Conservation (phyloP, 2,113 vertebrate species). For the Dipodomys spectabilis region DNA sequence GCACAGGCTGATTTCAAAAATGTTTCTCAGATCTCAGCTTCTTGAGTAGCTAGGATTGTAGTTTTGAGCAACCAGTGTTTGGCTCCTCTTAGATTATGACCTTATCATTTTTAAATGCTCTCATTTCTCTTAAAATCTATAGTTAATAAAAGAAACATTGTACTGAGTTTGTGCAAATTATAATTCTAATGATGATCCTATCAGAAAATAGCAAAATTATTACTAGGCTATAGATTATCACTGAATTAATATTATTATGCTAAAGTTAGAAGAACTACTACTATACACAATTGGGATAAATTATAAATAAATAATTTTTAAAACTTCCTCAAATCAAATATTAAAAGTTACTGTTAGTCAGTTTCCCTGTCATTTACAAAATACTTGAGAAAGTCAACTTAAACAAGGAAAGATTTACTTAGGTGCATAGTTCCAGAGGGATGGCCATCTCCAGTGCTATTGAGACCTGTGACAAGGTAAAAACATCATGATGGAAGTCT, state of each 20-base stretch:
- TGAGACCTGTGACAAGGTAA: no score
- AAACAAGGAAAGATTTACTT: no score
- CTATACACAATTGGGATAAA: not conserved
- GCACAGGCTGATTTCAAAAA: no score
- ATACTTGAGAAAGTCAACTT: no score
- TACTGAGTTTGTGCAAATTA: not conserved
- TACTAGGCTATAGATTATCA: not conserved
- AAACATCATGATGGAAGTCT: no score
- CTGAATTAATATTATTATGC: not conserved
- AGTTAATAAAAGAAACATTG: not conserved
- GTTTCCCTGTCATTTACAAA: no score
- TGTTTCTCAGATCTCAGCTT: no score
- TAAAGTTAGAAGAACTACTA: not conserved
- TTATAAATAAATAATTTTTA: not conserved
- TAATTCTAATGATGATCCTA: not conserved
- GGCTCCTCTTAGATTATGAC: no score
- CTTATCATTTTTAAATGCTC: not conserved
- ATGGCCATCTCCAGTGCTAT: no score
- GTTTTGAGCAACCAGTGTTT: no score
- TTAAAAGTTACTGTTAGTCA: not conserved
- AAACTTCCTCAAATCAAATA: not conserved
- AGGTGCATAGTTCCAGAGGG: no score
- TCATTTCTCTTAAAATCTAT: not conserved
- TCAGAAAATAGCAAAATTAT: not conserved
- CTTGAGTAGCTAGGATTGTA: no score